Evolutionary conservation across 2,888 invertebrate genomes (phyloP), one percentile per base, ranked within the genome.

Genomic region (Ernsta delagoae): DNA sequence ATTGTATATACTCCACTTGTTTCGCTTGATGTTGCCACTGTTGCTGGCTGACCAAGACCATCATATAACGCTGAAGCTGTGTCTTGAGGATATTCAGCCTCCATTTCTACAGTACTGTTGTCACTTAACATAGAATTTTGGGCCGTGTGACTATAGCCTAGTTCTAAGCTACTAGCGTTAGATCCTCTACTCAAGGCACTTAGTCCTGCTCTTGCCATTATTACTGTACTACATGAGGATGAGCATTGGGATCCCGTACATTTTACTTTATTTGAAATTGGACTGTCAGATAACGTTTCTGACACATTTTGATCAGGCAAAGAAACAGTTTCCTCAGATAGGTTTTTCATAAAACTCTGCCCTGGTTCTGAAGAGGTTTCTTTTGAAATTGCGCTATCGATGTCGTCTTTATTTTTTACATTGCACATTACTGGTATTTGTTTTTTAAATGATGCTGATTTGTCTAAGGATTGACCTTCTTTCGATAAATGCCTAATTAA

Each of bases 221-320:
- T 97, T n/a, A 97, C 97, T 45, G 97, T 97, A 80, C 97, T 97
- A 83, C 97, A 97, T 36, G 97, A 97, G 65, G 97, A 97, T 69
- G 97, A 97, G 85, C 97, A 97, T 83, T 97, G 97, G 36, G 97
- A 97, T 65, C 96, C 96, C 57, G 96, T 94, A 82, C 96, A 96
- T 85, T 96, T 93, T 41, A 92, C 89, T 79, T 94, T 94, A 77
- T 91, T 94, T 56, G 95, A 94, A 61, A 88, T 88, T 45, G 95
- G 95, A 78, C 95, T 95, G 66, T 94, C 94, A 75, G 94, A 92
- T 75, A 92, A 86, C 56, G 87, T 93, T 88, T 87, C 95, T 79
- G 83, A 88, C 78, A 72, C 86, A 85, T 69, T 92, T 82, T 88
- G 88, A 75, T 92, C 92, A 70, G 88, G 84, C 75, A 88, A 80